Conservation (phyloP, 2,888 invertebrate genomes). For the Brachyptera putata region DNA sequence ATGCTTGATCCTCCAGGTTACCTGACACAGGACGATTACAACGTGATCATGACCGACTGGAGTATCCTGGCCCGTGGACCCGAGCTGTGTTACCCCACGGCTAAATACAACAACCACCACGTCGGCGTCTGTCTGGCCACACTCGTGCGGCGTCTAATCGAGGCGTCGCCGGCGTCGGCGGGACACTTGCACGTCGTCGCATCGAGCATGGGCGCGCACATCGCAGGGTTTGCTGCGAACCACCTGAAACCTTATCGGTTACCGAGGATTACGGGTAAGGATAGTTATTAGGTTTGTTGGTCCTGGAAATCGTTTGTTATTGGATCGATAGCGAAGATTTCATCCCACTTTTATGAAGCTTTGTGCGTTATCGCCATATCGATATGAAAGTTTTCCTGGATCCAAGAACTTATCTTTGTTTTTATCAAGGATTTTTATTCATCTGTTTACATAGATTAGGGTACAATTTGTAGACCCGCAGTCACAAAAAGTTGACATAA, state of each 20-base stretch:
- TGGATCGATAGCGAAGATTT: too few relatives aligned
- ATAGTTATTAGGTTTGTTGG: too few relatives aligned
- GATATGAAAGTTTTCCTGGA: too few relatives aligned
- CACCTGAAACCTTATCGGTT: not conserved
- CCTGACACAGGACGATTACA: not conserved
- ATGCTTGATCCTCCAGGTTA: too few relatives aligned
- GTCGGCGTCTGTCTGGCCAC: not conserved
- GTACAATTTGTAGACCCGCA: too few relatives aligned
- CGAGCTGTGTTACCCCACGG: not conserved
- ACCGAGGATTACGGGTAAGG: constrained; percentile 1
- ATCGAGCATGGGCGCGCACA: not conserved
- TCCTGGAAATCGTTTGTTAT: constrained; percentile 11
- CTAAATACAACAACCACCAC: not conserved
- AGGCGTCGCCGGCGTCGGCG: not conserved
- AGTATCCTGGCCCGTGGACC: not conserved
- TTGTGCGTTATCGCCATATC: too few relatives aligned
- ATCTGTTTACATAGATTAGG: too few relatives aligned
- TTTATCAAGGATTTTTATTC: too few relatives aligned
- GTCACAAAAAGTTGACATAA: too few relatives aligned
- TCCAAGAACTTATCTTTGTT: too few relatives aligned
- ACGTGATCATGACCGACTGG: not conserved
- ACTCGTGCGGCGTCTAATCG: constrained; percentile 2
- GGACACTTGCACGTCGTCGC: constrained; percentile 10
- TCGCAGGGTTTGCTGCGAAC: not conserved
- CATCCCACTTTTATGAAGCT: too few relatives aligned